Conservation (phyloP, 1,140 invertebrate species). For the Ephestia elutella region DNA sequence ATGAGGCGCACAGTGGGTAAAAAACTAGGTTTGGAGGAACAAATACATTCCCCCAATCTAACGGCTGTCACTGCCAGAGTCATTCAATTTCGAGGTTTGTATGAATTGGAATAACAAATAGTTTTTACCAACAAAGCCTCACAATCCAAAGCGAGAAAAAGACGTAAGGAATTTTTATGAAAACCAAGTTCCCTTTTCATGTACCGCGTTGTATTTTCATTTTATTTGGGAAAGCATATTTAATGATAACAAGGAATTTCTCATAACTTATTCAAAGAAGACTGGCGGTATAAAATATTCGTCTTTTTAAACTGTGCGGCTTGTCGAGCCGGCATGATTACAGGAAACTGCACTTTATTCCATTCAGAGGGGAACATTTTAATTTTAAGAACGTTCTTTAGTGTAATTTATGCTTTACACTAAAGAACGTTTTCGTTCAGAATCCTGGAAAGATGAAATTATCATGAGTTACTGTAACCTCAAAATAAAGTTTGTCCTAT, state of each 20-base stretch:
- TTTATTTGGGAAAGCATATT: conserved; percentile 9
- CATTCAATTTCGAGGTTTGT: neutral
- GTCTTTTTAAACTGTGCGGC: conserved; percentile 6
- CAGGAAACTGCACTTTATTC: conserved; percentile 10
- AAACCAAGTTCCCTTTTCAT: conserved; percentile 4
- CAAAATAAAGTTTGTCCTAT: too few species aligned
- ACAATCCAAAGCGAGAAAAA: neutral
- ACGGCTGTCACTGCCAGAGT: neutral
- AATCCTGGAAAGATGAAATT: too few species aligned
- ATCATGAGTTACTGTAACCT: too few species aligned
- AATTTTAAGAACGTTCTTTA: neutral
- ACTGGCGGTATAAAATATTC: conserved; percentile 8
- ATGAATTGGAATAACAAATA: neutral
- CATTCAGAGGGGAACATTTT: conserved; percentile 6
- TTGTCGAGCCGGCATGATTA: conserved; percentile 4
- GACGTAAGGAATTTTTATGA: conserved; percentile 2
- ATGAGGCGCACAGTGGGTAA: too few species aligned
- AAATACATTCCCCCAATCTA: neutral
- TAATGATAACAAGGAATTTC: conserved; percentile 12
- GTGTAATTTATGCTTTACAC: neutral
- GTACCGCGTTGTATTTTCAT: conserved; percentile 7
- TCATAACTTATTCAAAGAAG: conserved; percentile 11
- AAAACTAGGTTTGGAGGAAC: neutral
- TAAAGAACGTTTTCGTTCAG: neutral
- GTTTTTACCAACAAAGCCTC: neutral